Base-by-base conservation (phyloP, 2,888 invertebrate species). In the Idaea biselata region DNA sequence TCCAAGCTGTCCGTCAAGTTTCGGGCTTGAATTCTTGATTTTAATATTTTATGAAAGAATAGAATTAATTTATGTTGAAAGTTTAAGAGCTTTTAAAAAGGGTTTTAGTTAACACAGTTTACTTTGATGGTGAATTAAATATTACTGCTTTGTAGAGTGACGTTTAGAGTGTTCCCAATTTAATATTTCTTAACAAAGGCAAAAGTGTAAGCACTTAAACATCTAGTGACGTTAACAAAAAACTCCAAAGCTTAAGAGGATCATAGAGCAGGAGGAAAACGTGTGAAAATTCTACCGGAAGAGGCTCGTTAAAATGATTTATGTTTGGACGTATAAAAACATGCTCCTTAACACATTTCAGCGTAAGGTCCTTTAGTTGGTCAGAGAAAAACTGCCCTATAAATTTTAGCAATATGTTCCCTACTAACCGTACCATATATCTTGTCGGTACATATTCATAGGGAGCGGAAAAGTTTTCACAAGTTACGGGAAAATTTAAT, bases 261-360 rank as follows among this genome's bases (percentile, higher is more conserved):
- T 69, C 73, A 72, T 73, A 72, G 67, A 58, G 65, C 68, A 73
- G 68, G 74, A 82, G 82, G 83, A 82, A 88, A 87, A 86, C 81
- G 86, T 83, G 88, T 82, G 84, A 88, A 88, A 87, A 84, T 78
- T 76, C 79, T 79, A 74, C 75, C 76, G 73, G 75, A 77, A 84
- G 82, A 79, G 77, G 67, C 82, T 89, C 87, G 88, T 89, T 86
- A 87, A 80, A 70, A 87, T 89, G 89, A 89, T 90, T 89, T 89
- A 91, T 87, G 82, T 74, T 73, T 66, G 70, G 65, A 72, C 71
- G 73, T 77, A 77, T 80, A 86, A 87, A 86, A 86, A 86, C 80
- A 83, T 82, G 79, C 74, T 79, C 75, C 76, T 73, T 73, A 74
- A 79, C 72, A 78, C 72, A 76, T 76, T 79, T 76, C 71, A 75